Evolutionary conservation across 2,797 vertebrate species (phyloP), one percentile per base, ranked within the genome.

Genomic region (Hippocampus kuda): DNA sequence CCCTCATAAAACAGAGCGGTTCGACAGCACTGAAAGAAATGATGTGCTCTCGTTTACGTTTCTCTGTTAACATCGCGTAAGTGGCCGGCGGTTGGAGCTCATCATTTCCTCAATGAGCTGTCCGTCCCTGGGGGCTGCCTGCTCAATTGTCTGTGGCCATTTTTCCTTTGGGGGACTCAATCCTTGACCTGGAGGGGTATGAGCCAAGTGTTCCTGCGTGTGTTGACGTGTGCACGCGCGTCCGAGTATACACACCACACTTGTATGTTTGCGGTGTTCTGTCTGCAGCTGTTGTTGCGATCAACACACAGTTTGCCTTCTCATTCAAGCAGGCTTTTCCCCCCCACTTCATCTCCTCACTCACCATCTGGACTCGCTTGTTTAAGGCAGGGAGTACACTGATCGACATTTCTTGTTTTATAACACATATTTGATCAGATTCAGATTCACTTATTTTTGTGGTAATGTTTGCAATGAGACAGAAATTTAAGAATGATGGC

Each of bases 201-300:
- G 20, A 49, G 42, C 22, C 46, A 62, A 57, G 64, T 65, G 68
- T 68, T 65, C 66, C 42, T 70, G 22, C 48, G 38, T 27, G n/a
- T 68, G 54, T 10, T 13, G 26, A 54, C 4, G 67, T 60, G 15
- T 44, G 22, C 66, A 69, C 68, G 53, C 59, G 24, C 65, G 48
- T 68, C 34, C 34, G 68, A 69, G 64, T 12, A 18, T 56, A 65
- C 18, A 8, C 57, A 12, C 27, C 2, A 5, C 75, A 71, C 66
- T n/a, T 67, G 6, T 2, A 26, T 41, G 44, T 49, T 60, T 44
- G 56, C 54, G 20, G 56, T 71, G 68, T 76, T 81, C 68, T 80
- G 72, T 80, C 70, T 81, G 83, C 88, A 88, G 84, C 85, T 88
- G 83, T 84, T 87, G 82, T 81, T 76, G 69, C 81, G 85, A 84